Conservation (phyloP, 2,113 vertebrate species). For the Oryzias celebensis region DNA sequence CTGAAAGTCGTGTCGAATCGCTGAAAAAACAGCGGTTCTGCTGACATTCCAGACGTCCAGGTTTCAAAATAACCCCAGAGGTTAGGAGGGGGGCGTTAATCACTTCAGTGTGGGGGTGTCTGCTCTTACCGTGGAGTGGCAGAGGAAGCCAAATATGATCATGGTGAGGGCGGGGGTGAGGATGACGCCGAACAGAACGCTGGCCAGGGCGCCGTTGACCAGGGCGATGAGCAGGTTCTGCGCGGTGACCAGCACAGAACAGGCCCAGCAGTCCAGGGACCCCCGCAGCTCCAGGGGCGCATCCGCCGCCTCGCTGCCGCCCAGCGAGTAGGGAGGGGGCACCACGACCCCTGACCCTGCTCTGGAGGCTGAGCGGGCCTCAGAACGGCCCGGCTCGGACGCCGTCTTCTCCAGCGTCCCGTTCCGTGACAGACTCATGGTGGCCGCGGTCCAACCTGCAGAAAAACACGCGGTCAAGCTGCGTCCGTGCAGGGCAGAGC, state of each 20-base stretch:
- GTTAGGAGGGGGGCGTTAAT: not conserved
- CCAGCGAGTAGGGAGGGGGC: slow-evolving; percentile 77
- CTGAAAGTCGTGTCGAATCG: slow-evolving; percentile 51
- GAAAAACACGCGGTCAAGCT: not conserved
- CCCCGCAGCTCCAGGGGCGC: slow-evolving; percentile 77
- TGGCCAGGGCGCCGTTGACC: slow-evolving; percentile 79
- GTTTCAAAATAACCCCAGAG: not conserved
- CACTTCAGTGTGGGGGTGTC: not conserved
- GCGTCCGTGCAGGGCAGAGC: no score
- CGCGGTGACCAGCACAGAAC: slow-evolving; percentile 86
- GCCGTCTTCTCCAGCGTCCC: slow-evolving; percentile 72
- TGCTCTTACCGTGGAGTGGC: slow-evolving; percentile 84
- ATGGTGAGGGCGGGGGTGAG: slow-evolving; percentile 83
- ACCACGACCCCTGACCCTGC: slow-evolving; percentile 71
- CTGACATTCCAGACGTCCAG: slow-evolving; percentile 28
- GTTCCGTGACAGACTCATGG: slow-evolving; percentile 74
- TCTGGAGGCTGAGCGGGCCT: slow-evolving; percentile 49
- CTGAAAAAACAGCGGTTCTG: slow-evolving; percentile 17
- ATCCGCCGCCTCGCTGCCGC: slow-evolving; percentile 38
- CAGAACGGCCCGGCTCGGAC: slow-evolving; percentile 47
- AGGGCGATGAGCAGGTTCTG: slow-evolving; percentile 85
- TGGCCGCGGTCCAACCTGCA: slow-evolving; percentile 25
- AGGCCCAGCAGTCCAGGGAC: slow-evolving; percentile 91
- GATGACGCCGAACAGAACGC: slow-evolving; percentile 79
- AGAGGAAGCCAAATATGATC: slow-evolving; percentile 87